Evolutionary conservation across 2,113 vertebrate genomes (phyloP), one percentile per base, ranked within the genome.

Genomic region (Urocynchramus pylzowi): DNA sequence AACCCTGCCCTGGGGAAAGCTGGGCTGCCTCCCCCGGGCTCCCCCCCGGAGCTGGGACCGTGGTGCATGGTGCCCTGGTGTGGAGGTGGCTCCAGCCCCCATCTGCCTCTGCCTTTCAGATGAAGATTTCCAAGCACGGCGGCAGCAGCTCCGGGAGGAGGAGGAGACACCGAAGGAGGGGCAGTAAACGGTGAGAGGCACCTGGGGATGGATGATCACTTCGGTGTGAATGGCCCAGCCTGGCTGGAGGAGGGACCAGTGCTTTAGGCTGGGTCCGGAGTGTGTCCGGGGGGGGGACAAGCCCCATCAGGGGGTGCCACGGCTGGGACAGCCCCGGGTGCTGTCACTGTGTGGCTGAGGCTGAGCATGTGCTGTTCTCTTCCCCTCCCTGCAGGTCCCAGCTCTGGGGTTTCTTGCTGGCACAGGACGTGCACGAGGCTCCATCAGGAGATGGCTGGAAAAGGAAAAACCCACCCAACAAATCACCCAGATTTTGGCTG

Each of bases 161-260:
- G 98, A 96, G 95, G 98, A 99, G 98, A 59, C 78, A 22, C 92
- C 87, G 2, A 98, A 98, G 93, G 98, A 99, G 95, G 98, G 98
- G 64, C 97, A 98, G 94, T 99, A 98, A 98, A 98, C 69, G 96
- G 99, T 99, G 94, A 98, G 97, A 76, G 45, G 45, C 82, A 39
- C 21, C 35, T 47, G 79, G 65, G 60, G 44, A 41, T 6, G 85
- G 50, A 2, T 31, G 63, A 8, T 27, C 13, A 4, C 11, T 31
- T 2, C 2, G 1, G 0, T n/a, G 37, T 3, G 13, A 9, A 15
- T 1, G 5, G 50, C 47, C 14, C 57, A 1, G 6, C 71, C 57
- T 47, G 74, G 60, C 64, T 21, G 82, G 19, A 83, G 60, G 80
- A 22, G 45, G 19, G 19, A 20, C 26, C 3, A 2, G 11, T n/a